These are phyloP conservation scores for Perca flavescens DNA, from an alignment of 2,113 vertebrate genomes.

Conservation along the genomic window DNA sequence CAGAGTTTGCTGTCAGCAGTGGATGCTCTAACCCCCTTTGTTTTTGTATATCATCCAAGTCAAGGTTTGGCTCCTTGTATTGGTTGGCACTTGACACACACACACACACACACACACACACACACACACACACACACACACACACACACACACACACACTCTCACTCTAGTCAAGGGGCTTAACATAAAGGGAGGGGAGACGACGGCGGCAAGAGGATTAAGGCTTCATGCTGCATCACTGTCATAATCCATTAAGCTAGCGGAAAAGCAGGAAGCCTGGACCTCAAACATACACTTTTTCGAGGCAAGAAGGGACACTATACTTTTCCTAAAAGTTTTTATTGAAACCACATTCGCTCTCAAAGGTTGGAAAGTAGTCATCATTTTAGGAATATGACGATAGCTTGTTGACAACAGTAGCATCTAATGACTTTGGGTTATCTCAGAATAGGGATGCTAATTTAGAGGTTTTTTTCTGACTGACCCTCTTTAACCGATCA, in stretches of 20 bases:
- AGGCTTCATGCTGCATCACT: constrained; percentile 76
- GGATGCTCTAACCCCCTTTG: constrained; percentile 51
- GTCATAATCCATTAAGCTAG: constrained; percentile 77
- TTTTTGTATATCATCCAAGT: constrained; percentile 44
- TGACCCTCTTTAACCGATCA: too few species aligned
- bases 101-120: constrained; percentile 40
- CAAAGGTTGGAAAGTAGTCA: constrained; percentile 25
- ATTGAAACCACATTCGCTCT: constrained; percentile 38
- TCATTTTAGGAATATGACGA: constrained; percentile 6
- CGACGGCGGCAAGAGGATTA: constrained; percentile 63
- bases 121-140: constrained; percentile 28
- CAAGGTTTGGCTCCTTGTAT: constrained; percentile 41
- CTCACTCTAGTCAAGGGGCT: constrained; percentile 65
- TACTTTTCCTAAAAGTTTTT: constrained; percentile 43
- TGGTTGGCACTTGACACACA: constrained; percentile 60
- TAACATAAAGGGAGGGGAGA: constrained; percentile 72
- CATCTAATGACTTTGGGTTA: background rate
- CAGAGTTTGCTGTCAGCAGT: constrained; percentile 41
- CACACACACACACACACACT: constrained; percentile 35
- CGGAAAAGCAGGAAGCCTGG: constrained; percentile 57
- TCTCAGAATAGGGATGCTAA: background rate
- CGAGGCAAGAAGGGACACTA: constrained; percentile 22
- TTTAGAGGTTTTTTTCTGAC: too few species aligned
- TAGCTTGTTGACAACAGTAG: background rate
- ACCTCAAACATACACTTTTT: constrained; percentile 69